Evolutionary conservation across 2,113 vertebrate species (phyloP).

Genomic region (Lanius collurio): DNA sequence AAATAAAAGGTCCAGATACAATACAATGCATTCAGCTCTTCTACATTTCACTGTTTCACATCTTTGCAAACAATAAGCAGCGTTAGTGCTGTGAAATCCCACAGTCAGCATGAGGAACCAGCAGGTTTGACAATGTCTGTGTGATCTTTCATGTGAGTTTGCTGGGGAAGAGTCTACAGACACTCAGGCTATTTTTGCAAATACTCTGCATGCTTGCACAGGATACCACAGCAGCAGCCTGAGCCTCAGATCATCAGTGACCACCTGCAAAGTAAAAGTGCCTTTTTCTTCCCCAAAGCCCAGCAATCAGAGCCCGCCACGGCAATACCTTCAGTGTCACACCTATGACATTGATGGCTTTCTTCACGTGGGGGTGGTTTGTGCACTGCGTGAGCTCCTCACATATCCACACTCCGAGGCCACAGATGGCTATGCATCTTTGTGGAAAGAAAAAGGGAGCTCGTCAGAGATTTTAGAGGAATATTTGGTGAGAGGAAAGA

Average conservation of each 20-base stretch:
- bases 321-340: constrained; percentile 92
- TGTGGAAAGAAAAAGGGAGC: background rate
- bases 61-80: background rate
- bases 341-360: constrained; percentile 93
- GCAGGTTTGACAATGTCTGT: fast-evolving
- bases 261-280: background rate
- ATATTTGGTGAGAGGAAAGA: background rate
- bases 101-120: background rate
- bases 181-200: background rate
- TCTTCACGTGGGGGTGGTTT: constrained; percentile 88
- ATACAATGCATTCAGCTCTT: background rate
- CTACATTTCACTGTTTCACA: background rate
- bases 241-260: background rate
- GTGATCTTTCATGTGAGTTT: background rate
- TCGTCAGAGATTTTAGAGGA: background rate
- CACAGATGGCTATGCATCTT: constrained; percentile 94
- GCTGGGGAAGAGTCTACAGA: background rate
- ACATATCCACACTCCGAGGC: constrained; percentile 94
- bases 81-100: fast-evolving
- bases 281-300: background rate
- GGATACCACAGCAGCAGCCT: background rate
- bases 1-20: background rate
- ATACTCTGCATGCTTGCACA: background rate
- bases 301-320: background rate
- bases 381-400: constrained; percentile 88